These are phyloP conservation scores for Engystomops pustulosus DNA, from an alignment of 2,113 vertebrate genomes.

Conservation along the genomic window DNA sequence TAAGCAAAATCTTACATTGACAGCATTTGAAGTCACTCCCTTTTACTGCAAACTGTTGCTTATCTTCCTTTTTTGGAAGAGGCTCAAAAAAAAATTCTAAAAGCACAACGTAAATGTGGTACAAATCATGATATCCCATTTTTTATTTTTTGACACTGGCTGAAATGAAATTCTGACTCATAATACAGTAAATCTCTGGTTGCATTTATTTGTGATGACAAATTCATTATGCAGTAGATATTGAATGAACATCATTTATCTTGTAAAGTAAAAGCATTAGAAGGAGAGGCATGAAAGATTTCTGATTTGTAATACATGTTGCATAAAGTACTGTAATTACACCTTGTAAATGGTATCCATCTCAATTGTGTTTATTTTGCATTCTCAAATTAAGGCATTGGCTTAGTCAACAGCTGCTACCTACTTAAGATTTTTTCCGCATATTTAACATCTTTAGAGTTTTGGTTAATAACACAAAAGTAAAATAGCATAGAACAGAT, in stretches of 20 bases:
- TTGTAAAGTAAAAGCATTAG: not conserved
- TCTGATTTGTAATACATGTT: not conserved
- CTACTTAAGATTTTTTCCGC: not conserved
- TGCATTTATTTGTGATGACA: no score
- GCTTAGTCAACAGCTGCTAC: not conserved
- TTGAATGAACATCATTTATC: not conserved
- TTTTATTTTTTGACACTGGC: no score
- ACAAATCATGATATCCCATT: no score
- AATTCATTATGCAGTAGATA: not conserved
- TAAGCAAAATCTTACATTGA: no score
- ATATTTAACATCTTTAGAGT: not conserved
- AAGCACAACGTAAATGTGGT: no score
- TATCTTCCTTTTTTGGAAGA: no score
- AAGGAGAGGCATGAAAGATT: not conserved
- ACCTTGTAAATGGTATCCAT: not conserved
- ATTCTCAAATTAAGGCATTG: not conserved
- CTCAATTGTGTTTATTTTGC: not conserved
- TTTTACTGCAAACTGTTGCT: no score
- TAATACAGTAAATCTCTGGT: no score
- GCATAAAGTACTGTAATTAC: no score
- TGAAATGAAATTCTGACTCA: no score
- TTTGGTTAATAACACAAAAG: slow-evolving; percentile 1
- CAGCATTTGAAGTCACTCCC: no score
- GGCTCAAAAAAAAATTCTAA: no score
- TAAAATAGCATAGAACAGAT: slow-evolving; percentile 8